Evolutionary conservation across 2,113 vertebrate species (phyloP).

Genomic region (Mormyrus iriodes): DNA sequence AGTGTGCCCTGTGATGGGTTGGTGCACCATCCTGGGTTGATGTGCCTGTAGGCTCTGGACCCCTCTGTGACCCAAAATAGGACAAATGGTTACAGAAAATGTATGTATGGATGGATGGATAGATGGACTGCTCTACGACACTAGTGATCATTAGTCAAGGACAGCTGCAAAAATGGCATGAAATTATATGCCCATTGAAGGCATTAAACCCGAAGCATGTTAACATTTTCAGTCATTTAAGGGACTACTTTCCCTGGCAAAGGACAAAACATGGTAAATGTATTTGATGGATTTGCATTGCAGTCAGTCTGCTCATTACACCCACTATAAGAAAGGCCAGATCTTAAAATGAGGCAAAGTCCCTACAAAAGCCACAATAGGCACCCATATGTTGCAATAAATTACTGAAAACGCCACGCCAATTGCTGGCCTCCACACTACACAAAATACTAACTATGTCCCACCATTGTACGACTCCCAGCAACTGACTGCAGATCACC

Average conservation of each 20-base stretch:
- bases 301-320: neutral
- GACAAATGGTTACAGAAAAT: neutral
- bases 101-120: too few species aligned
- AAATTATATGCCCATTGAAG: neutral
- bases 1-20: neutral
- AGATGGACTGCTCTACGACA: too few species aligned
- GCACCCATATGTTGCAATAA: neutral
- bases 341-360: neutral
- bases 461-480: neutral
- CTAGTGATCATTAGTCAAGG: neutral
- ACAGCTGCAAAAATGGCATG: neutral
- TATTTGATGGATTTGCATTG: neutral
- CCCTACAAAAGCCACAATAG: neutral
- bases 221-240: neutral
- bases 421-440: neutral
- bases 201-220: neutral
- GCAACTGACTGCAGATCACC: neutral
- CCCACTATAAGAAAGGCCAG: neutral
- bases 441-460: neutral
- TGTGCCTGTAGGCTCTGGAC: neutral
- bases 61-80: neutral
- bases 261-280: neutral
- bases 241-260: neutral
- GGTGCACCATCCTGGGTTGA: neutral
- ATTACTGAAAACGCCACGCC: neutral